Percentiles rank a stretch among this genome's conserved stretches.
These are phyloP conservation scores for Portunus trituberculatus DNA, from an alignment of 1,140 invertebrate species.

Conservation along the genomic window DNA sequence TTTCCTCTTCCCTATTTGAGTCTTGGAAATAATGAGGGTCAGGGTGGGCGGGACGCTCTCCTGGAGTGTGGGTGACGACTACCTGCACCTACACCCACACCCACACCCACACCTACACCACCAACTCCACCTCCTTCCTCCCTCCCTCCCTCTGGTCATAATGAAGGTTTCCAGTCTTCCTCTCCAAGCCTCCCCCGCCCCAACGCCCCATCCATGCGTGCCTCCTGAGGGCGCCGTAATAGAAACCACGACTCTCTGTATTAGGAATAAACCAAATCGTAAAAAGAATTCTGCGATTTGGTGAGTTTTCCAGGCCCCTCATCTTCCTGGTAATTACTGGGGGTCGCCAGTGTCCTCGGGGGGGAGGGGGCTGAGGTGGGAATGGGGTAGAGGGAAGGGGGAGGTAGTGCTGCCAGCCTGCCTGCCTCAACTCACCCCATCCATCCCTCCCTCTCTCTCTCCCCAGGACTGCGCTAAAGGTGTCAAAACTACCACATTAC, in stretches of 20 bases:
- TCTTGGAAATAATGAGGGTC: not conserved
- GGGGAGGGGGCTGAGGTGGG: not conserved
- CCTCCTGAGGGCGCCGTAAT: not conserved
- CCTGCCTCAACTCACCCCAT: not conserved
- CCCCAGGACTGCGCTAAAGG: not conserved
- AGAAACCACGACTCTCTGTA: not conserved
- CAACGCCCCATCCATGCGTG: not conserved
- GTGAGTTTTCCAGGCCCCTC: not conserved
- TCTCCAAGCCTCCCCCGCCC: not conserved
- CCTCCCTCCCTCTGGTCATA: not conserved
- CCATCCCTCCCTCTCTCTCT: not conserved
- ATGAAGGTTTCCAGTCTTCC: too few species aligned
- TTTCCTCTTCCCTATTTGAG: not conserved
- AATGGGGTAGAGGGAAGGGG: not conserved
- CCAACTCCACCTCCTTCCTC: not conserved
- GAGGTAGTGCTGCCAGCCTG: not conserved
- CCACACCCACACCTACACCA: too few species aligned
- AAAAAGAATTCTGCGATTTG: not conserved
- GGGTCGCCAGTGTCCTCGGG: not conserved
- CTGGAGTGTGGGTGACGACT: not conserved
- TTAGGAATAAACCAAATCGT: not conserved
- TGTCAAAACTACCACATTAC: slow-evolving; percentile 14
- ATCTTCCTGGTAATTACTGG: not conserved
- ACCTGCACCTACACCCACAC: not conserved
- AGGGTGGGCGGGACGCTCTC: not conserved